Evolutionary conservation across 2,113 vertebrate genomes (phyloP).

Genomic region (Lagenorhynchus albirostris): DNA sequence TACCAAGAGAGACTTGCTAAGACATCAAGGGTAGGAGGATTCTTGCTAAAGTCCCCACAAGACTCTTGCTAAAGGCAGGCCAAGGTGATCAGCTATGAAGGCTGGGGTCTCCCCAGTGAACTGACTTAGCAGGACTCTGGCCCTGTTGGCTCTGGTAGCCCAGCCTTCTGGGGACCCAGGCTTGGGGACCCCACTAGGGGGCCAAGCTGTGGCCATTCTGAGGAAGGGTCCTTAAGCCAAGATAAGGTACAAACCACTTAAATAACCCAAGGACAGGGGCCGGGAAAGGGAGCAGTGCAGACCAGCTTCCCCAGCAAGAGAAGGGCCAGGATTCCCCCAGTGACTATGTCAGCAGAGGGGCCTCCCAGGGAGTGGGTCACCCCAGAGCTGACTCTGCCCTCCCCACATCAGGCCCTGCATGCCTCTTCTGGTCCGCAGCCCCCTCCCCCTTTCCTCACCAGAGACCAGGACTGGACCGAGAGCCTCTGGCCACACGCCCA

Average conservation of each 20-base stretch:
- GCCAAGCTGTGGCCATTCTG: not conserved
- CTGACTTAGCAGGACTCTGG: not conserved
- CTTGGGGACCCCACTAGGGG: not conserved
- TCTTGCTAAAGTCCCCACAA: not conserved
- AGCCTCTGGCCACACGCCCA: too few relatives aligned
- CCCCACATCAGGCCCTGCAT: not conserved
- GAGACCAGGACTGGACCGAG: not conserved
- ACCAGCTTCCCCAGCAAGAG: not conserved
- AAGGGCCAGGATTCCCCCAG: not conserved
- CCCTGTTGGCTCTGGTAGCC: not conserved
- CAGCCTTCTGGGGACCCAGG: not conserved
- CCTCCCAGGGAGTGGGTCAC: not conserved
- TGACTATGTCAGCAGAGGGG: fast-evolving
- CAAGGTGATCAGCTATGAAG: not conserved
- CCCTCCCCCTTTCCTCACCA: not conserved
- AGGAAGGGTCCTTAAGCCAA: not conserved
- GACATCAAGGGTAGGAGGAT: too few relatives aligned
- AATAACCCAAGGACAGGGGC: fast-evolving
- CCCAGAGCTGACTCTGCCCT: too few relatives aligned
- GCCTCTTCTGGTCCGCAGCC: not conserved
- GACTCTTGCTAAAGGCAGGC: not conserved
- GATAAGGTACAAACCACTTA: too few relatives aligned
- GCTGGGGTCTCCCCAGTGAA: not conserved
- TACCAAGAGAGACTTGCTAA: fast-evolving
- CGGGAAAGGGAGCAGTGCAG: too few relatives aligned